Evolutionary conservation across 2,888 invertebrate genomes (phyloP), one percentile per base, ranked within the genome.

Genomic region (Lysandra coridon): DNA sequence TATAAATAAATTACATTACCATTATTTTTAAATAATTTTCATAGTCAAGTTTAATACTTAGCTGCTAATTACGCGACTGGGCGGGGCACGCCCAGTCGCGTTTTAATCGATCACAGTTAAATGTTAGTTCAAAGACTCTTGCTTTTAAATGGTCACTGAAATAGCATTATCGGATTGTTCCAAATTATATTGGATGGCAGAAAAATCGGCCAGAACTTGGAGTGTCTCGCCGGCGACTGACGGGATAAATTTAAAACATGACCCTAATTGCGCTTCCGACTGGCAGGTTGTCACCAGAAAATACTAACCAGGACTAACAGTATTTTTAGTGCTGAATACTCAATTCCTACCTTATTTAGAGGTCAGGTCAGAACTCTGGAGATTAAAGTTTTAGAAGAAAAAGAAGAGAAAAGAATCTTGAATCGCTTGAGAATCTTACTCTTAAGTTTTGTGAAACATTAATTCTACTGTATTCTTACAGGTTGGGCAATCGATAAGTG

Each of bases 221-320:
- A 33, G 33, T 57, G 14, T 57, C 14, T 17, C 23, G 30, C 33
- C 33, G 33, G 33, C 69, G 33, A 33, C 62, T 7, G 69, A 14
- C 33, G 33, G 14, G 14, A 30, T 64, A 64, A 64, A 64, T 64
- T 30, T 64, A 64, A 64, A 30, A 64, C 64, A 69, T 69, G 69
- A 33, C 69, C 69, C 14, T 69, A 69, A 69, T 69, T 69, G 69
- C 69, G 5, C 33, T 69, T 69, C 69, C 69, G 69, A 69, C 33
- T 69, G 69, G 33, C 69, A 69, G 69, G 33, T 69, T 37, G 69
- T 14, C 69, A 33, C 33, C 17, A 37, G 69, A 69, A 33, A 37
- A 69, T 33, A 69, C 69, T 3, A 30, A 64, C 57, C 33, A 14
- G 69, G 33, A 69, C 69, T 69, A 30, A 2, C 23, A 64, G 64